Conservation (phyloP, 2,888 invertebrate genomes). For the Drosophila crucigera region DNA sequence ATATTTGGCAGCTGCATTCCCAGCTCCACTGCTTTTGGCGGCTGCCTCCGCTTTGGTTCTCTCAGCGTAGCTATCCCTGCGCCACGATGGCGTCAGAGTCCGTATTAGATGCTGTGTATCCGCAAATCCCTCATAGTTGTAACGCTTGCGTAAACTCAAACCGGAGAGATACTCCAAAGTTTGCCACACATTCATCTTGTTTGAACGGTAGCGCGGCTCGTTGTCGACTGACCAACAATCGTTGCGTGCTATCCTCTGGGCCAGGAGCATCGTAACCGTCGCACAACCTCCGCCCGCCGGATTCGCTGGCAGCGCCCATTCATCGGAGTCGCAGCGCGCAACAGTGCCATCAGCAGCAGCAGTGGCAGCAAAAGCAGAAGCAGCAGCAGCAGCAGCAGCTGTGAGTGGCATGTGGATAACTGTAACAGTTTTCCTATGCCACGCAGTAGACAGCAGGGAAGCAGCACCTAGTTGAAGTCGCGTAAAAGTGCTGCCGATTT, state of each 20-base stretch:
- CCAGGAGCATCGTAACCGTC: conserved; percentile 83
- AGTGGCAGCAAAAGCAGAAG: background rate
- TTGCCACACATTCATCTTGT: conserved; percentile 85
- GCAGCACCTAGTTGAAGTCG: background rate
- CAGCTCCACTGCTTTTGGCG: conserved; percentile 26
- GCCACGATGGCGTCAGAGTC: conserved; percentile 79
- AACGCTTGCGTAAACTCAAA: conserved; percentile 77
- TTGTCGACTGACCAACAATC: conserved; percentile 84
- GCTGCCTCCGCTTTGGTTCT: conserved; percentile 61
- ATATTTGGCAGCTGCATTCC: conserved; percentile 40
- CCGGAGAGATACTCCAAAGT: conserved; percentile 83
- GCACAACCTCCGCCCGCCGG: conserved; percentile 60
- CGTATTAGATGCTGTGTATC: conserved; percentile 79
- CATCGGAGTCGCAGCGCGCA: conserved; percentile 66
- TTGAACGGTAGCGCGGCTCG: conserved; percentile 80
- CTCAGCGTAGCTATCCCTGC: conserved; percentile 81
- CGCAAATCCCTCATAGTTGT: conserved; percentile 83
- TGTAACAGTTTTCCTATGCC: conserved; percentile 46
- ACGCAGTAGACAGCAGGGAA: conserved; percentile 6
- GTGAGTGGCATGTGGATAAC: conserved; percentile 28
- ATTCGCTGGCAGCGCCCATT: conserved; percentile 56
- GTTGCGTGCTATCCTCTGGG: conserved; percentile 79
- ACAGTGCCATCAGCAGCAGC: conserved; percentile 53
- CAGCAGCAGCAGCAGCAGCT: conserved; percentile 1
- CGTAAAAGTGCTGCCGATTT: conserved; percentile 18